These are phyloP conservation scores for Eumeta japonica DNA, from an alignment of 1,140 invertebrate genomes.

Conservation along the genomic window DNA sequence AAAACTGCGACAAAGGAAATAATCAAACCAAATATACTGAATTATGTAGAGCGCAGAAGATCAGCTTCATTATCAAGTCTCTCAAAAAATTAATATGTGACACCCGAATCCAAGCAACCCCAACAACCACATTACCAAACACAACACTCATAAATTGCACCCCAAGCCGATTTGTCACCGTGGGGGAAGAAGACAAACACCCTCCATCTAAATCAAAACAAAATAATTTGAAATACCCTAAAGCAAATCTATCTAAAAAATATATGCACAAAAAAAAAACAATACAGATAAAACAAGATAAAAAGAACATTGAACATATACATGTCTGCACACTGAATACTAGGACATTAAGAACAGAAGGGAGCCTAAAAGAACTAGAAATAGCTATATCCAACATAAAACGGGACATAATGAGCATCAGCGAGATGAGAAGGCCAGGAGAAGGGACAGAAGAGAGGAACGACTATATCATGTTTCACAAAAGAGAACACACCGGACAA, in stretches of 20 bases:
- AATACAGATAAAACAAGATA: too few species aligned
- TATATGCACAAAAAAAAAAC: too few species aligned
- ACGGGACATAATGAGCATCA: slow-evolving; percentile 13
- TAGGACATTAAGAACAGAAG: slow-evolving; percentile 10
- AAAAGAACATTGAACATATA: too few species aligned
- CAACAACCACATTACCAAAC: slow-evolving; percentile 1
- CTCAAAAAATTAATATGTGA: slow-evolving; percentile 9
- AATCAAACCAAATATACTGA: slow-evolving; percentile 12
- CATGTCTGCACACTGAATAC: slow-evolving; percentile 13
- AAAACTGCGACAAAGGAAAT: slow-evolving; percentile 8
- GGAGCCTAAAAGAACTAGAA: slow-evolving; percentile 14
- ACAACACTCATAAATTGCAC: too few species aligned
- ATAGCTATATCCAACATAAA: slow-evolving; percentile 13
- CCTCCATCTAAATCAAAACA: slow-evolving; percentile 11
- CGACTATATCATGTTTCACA: slow-evolving; percentile 12
- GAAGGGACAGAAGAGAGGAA: slow-evolving; percentile 13
- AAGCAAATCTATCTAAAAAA: too few species aligned
- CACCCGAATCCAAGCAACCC: slow-evolving; percentile 6
- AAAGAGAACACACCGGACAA: slow-evolving; percentile 9
- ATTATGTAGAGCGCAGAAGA: slow-evolving; percentile 11
- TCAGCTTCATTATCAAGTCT: slow-evolving; percentile 5
- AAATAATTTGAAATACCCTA: too few species aligned
- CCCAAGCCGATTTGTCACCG: too few species aligned
- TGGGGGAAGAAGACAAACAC: slow-evolving; percentile 9
- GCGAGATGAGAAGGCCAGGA: slow-evolving; percentile 12